These are phyloP conservation scores for Catotricha subobsoleta DNA, from an alignment of 2,888 invertebrate genomes.

Conservation along the genomic window DNA sequence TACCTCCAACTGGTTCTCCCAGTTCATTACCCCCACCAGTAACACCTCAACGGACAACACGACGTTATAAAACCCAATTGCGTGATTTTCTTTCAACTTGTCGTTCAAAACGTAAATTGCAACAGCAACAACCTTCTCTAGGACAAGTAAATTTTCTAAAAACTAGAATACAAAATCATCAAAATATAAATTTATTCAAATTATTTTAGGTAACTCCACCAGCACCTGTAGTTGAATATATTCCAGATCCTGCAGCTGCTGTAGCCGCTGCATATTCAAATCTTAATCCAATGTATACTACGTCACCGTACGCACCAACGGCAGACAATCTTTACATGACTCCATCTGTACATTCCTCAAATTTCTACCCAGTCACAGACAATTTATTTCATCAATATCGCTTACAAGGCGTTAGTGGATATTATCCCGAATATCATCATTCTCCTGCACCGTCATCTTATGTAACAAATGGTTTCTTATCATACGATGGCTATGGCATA, in stretches of 20 bases:
- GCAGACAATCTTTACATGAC: conserved; percentile 30
- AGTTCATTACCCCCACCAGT: conserved; percentile 38
- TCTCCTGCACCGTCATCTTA: conserved; percentile 45
- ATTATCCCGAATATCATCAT: conserved; percentile 62
- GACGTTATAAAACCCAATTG: conserved; percentile 84
- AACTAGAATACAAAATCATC: not conserved
- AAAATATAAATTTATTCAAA: not conserved
- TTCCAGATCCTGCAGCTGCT: conserved; percentile 35
- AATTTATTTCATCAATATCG: conserved; percentile 82
- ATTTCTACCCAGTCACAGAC: conserved; percentile 61
- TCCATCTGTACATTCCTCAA: conserved; percentile 40
- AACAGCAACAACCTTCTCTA: conserved; percentile 19
- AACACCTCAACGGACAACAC: conserved; percentile 62
- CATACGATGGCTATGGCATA: conserved; percentile 37
- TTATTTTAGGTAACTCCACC: conserved; percentile 20
- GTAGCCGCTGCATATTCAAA: conserved; percentile 67
- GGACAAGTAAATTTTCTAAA: conserved; percentile 28
- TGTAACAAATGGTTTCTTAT: conserved; percentile 65
- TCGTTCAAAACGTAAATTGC: conserved; percentile 55
- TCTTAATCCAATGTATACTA: conserved; percentile 54
- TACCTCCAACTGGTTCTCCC: conserved; percentile 35
- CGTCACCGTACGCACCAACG: conserved; percentile 59
- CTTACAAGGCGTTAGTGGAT: conserved; percentile 52
- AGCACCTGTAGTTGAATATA: conserved; percentile 29
- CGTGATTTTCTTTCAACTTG: conserved; percentile 86